Evolutionary conservation across 2,797 vertebrate genomes (phyloP).

Genomic region (Chrosomus eos): DNA sequence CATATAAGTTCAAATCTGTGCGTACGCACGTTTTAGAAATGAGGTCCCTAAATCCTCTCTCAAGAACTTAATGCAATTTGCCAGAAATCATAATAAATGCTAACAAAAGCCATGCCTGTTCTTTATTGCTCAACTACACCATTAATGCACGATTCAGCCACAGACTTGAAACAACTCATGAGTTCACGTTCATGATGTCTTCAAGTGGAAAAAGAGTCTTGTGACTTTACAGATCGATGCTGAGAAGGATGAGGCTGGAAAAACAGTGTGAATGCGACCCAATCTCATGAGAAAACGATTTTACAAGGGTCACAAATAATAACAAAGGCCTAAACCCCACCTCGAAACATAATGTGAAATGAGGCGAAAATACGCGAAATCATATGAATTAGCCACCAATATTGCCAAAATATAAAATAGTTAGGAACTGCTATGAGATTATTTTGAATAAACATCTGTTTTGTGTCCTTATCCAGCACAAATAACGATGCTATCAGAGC

Average conservation of each 20-base stretch:
- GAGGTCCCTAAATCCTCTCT: too few species aligned
- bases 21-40: too few species aligned
- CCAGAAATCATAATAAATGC: background rate
- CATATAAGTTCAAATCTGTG: too few species aligned
- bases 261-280: background rate
- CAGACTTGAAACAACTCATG: background rate
- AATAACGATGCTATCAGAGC: background rate
- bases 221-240: background rate
- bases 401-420: background rate
- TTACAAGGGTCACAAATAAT: too few species aligned
- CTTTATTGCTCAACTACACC: conserved; percentile 21
- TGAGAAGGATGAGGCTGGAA: background rate
- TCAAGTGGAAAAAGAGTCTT: background rate
- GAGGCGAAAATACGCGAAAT: background rate
- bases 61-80: background rate
- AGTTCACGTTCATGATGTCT: background rate
- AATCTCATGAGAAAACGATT: background rate
- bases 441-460: background rate
- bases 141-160: background rate
- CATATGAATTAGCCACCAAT: background rate
- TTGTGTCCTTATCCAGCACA: background rate
- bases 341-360: too few species aligned
- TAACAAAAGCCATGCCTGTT: background rate
- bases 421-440: background rate
- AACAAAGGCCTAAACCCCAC: background rate